phyloP scores from a whole-genome alignment of 2,888 invertebrate species.

The Chaitophorus viminalis region DNA sequence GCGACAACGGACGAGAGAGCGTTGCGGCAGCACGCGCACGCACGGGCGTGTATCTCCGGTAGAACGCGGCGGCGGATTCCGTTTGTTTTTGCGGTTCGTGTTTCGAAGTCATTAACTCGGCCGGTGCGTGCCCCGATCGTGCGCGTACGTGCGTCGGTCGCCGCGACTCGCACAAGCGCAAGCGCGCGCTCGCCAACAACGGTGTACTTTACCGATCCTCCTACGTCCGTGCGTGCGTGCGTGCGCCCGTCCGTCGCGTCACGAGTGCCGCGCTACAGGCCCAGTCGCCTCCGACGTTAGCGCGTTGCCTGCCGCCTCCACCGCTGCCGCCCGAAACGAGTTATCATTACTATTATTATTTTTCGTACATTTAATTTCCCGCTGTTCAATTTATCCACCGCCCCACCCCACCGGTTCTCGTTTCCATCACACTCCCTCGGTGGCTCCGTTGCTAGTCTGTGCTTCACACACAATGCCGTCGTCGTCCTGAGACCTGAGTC shows the following conservation, averaged over 20 bases:
- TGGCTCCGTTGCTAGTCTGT: too few relatives aligned
- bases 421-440: too few relatives aligned
- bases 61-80: constrained; percentile 38
- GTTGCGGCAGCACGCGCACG: neutral
- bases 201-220: neutral
- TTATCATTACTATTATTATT: neutral
- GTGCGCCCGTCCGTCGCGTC: neutral
- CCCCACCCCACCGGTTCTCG: too few relatives aligned
- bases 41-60: constrained; percentile 51
- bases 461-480: too few relatives aligned
- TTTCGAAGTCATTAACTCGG: constrained; percentile 51
- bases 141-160: neutral
- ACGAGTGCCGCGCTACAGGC: neutral
- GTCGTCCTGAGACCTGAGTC: neutral
- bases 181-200: neutral
- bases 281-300: neutral
- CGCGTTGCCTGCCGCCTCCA: neutral
- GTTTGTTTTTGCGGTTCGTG: constrained; percentile 50
- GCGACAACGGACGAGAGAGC: neutral
- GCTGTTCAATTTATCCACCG: too few relatives aligned
- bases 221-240: neutral
- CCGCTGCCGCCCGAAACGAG: neutral
- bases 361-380: too few relatives aligned
- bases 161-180: neutral
- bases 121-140: neutral